These are phyloP conservation scores for Acanthis flammea DNA, from an alignment of 2,797 vertebrate genomes.

Conservation along the genomic window DNA sequence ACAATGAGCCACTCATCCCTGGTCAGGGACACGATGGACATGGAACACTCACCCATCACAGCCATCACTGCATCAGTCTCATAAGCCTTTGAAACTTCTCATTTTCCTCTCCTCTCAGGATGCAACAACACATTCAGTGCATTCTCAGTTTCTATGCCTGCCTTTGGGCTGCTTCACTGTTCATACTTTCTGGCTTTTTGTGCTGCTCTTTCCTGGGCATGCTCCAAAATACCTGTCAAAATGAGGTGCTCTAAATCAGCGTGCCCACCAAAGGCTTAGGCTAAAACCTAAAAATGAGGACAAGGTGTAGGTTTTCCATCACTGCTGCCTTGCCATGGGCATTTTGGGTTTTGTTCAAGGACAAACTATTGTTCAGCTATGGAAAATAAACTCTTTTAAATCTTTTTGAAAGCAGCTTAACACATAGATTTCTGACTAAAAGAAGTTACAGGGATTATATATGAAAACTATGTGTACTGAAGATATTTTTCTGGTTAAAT, in stretches of 20 bases:
- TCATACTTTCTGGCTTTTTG: background rate
- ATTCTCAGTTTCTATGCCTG: background rate
- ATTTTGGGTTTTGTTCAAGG: background rate
- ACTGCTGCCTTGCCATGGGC: background rate
- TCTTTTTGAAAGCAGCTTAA: background rate
- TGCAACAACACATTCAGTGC: accelerated
- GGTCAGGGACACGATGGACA: background rate
- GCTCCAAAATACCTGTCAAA: background rate
- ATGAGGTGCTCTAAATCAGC: background rate
- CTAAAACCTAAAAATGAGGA: background rate
- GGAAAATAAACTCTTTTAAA: background rate
- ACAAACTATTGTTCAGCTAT: background rate
- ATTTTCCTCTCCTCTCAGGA: background rate
- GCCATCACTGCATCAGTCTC: background rate
- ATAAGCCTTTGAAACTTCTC: background rate
- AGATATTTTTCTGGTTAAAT: background rate
- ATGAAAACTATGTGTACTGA: background rate
- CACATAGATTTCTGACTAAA: background rate
- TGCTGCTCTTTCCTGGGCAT: background rate
- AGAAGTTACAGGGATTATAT: background rate
- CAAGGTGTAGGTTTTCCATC: background rate
- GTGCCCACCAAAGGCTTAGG: background rate
- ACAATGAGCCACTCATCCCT: background rate
- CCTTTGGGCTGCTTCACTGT: background rate
- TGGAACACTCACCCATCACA: accelerated